A percentile compares a stretch with the other conserved stretches of the same genome.
Conservation (phyloP, 2,113 vertebrate genomes). For the Lepisosteus osseus region DNA sequence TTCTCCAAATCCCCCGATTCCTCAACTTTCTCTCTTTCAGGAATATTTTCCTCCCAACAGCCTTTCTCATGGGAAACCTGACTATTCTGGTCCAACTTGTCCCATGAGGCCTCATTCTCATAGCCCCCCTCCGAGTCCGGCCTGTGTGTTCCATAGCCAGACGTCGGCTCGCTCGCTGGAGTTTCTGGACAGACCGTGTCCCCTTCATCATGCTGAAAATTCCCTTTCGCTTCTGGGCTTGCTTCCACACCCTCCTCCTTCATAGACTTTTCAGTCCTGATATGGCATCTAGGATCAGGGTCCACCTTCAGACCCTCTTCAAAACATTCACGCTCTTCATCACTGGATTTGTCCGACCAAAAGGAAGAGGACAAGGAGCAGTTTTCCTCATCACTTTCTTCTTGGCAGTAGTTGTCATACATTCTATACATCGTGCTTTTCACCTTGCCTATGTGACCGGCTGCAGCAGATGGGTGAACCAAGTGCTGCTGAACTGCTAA, state of each 20-base stretch:
- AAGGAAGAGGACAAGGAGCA: conserved; percentile 52
- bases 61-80: not conserved
- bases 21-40: conserved; percentile 35
- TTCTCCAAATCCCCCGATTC: not conserved
- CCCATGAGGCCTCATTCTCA: not conserved
- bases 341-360: conserved; percentile 51
- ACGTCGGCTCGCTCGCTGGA: conserved; percentile 51
- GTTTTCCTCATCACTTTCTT: conserved; percentile 28
- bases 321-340: conserved; percentile 19
- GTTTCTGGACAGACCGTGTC: not conserved
- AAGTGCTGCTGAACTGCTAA: conserved; percentile 30
- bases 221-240: not conserved
- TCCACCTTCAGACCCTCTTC: conserved; percentile 16
- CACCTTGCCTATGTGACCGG: conserved; percentile 16
- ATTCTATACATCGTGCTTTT: conserved; percentile 47
- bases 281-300: not conserved
- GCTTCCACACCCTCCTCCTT: not conserved
- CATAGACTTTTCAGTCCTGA: not conserved
- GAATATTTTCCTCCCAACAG: not conserved
- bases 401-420: conserved; percentile 28
- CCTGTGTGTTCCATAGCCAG: conserved; percentile 55
- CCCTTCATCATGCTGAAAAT: not conserved
- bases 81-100: not conserved
- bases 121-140: conserved; percentile 17
- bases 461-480: conserved; percentile 29